A percentile compares a stretch with the other conserved stretches of the same genome.
phyloP scores from a whole-genome alignment of 2,888 invertebrate species.

The Leptothorax acervorum region DNA sequence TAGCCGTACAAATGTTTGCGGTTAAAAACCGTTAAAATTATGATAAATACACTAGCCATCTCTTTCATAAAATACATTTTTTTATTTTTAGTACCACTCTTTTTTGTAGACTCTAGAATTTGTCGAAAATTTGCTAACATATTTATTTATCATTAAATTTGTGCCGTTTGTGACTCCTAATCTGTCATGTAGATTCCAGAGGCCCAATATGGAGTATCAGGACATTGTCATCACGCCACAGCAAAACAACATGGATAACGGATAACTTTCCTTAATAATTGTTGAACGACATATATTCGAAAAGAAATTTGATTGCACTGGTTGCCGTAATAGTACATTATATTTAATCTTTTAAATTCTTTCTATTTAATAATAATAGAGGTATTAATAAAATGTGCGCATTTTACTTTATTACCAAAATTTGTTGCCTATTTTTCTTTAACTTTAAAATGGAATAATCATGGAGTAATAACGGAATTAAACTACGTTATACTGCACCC shows the following conservation, averaged over 20 bases:
- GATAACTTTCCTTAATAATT: conserved; percentile 78
- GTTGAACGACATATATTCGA: background rate
- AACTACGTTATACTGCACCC: background rate
- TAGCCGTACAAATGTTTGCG: background rate
- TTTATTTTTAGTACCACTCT: background rate
- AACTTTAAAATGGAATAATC: background rate
- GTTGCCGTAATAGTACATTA: background rate
- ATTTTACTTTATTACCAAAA: background rate
- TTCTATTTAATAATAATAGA: background rate
- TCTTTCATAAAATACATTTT: too few relatives aligned
- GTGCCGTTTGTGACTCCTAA: background rate
- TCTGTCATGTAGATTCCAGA: conserved; percentile 85
- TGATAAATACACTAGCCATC: background rate
- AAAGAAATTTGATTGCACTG: background rate
- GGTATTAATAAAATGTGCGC: background rate
- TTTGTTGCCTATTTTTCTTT: background rate
- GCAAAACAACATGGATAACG: conserved; percentile 87
- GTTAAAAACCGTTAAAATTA: background rate
- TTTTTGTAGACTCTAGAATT: background rate
- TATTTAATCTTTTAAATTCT: background rate
- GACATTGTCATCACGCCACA: conserved; percentile 87
- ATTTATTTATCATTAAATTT: background rate
- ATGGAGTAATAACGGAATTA: background rate
- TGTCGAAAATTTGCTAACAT: background rate
- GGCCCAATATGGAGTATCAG: conserved; percentile 88